Conservation (phyloP, 2,797 vertebrate genomes). For the Microcaecilia unicolor region DNA sequence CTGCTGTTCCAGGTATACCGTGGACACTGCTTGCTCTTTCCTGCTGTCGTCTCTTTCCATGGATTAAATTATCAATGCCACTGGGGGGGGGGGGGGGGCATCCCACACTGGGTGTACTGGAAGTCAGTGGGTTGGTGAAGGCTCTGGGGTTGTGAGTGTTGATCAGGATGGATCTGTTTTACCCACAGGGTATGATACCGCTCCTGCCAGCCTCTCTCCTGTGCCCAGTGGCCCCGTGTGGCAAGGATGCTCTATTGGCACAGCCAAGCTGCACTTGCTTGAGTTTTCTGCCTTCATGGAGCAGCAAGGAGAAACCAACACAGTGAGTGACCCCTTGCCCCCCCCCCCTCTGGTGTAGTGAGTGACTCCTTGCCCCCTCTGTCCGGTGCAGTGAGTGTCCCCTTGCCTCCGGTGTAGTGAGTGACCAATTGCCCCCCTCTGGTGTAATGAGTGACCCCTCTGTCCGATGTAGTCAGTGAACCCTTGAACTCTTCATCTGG, state of each 20-base stretch:
- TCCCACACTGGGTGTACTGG: too few species aligned
- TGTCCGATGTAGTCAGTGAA: too few species aligned
- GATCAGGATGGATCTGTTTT: too few species aligned
- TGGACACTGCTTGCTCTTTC: constrained; percentile 25
- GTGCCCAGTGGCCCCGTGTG: constrained; percentile 27
- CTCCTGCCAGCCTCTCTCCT: constrained; percentile 26
- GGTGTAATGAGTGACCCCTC: too few species aligned
- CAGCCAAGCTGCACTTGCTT: constrained; percentile 39
- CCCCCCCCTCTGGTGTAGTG: too few species aligned
- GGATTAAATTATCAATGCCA: constrained; percentile 30
- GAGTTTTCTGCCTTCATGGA: constrained; percentile 48
- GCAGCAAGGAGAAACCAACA: constrained; percentile 36
- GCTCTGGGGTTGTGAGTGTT: too few species aligned
- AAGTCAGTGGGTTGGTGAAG: too few species aligned
- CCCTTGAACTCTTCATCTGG: too few species aligned
- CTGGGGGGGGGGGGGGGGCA: constrained; percentile 18
- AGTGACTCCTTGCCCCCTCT: too few species aligned
- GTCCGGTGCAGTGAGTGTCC: neutral
- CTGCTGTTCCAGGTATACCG: constrained; percentile 7
- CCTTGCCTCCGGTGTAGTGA: neutral
- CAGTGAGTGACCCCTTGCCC: constrained; percentile 26
- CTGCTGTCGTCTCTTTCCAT: too few species aligned
- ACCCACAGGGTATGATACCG: constrained; percentile 33
- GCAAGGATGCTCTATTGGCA: constrained; percentile 44
- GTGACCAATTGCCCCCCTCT: neutral